Conservation (phyloP, 2,797 vertebrate genomes). For the Spea hammondii region DNA sequence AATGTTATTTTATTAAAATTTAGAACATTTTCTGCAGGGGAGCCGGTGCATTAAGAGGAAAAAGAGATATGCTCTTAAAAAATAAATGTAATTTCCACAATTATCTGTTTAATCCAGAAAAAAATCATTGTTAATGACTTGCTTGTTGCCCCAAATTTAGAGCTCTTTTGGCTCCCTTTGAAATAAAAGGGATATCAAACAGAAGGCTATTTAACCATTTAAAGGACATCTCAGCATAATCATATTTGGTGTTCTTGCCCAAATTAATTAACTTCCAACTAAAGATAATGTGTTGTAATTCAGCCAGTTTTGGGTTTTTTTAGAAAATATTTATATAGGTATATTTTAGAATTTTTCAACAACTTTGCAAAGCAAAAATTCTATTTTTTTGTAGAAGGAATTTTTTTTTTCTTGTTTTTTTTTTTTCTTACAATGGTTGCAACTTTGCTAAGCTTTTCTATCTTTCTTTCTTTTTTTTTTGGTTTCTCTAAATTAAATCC, state of each 20-base stretch:
- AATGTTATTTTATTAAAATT: not conserved
- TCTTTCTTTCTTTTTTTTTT: not conserved
- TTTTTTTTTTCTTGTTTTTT: too few species aligned
- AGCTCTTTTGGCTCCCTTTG: not conserved
- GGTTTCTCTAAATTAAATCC: constrained; percentile 26
- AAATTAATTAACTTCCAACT: too few species aligned
- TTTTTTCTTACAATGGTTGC: too few species aligned
- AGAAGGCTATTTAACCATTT: not conserved
- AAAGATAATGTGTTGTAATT: too few species aligned
- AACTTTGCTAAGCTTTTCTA: too few species aligned
- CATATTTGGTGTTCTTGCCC: too few species aligned
- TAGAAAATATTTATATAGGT: too few species aligned
- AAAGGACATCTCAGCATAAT: not conserved
- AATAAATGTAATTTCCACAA: constrained; percentile 13
- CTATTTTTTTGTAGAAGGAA: too few species aligned
- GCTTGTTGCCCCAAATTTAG: not conserved
- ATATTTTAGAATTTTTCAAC: too few species aligned
- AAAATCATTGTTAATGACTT: not conserved
- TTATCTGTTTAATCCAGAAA: constrained; percentile 1
- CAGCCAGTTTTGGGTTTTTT: too few species aligned
- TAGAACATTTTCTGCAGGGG: constrained; percentile 14
- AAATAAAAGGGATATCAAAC: not conserved
- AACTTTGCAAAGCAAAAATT: too few species aligned
- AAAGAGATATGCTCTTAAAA: not conserved
- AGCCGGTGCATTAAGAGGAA: not conserved